Evolutionary conservation across 92 coral and sea anemone species (phyloP).

Genomic region (Zoanthus gigantus): DNA sequence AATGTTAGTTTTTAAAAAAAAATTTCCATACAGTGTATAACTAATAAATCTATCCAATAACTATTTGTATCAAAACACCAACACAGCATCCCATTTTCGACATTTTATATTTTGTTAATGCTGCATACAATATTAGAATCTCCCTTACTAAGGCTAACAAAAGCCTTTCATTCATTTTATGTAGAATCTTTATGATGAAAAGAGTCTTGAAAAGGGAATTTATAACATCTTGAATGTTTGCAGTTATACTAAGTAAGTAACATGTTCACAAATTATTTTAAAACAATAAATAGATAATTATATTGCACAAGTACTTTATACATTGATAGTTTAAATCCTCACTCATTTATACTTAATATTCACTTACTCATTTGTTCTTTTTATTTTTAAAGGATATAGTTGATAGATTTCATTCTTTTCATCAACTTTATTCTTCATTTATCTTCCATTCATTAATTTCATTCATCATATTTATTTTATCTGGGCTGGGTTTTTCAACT

Average conservation of each 20-base stretch:
- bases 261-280: neutral
- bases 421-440: no score
- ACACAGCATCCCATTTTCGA: neutral
- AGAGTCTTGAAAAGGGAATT: slow-evolving; percentile 69
- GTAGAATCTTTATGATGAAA: slow-evolving; percentile 69
- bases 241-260: slow-evolving; percentile 71
- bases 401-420: no score
- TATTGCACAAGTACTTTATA: no score
- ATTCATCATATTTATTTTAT: no score
- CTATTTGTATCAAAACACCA: no score
- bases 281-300: neutral
- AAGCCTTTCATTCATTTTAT: neutral
- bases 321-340: neutral
- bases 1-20: no score
- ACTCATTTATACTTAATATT: no score
- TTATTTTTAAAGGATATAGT: no score
- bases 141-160: neutral
- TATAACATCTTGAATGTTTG: slow-evolving; percentile 75
- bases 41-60: no score
- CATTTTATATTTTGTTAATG: neutral
- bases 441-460: no score
- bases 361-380: neutral
- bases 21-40: no score
- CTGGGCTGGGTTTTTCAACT: no score
- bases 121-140: neutral